Conservation (phyloP, 1,140 invertebrate genomes). For the Drosophila lacertosa region DNA sequence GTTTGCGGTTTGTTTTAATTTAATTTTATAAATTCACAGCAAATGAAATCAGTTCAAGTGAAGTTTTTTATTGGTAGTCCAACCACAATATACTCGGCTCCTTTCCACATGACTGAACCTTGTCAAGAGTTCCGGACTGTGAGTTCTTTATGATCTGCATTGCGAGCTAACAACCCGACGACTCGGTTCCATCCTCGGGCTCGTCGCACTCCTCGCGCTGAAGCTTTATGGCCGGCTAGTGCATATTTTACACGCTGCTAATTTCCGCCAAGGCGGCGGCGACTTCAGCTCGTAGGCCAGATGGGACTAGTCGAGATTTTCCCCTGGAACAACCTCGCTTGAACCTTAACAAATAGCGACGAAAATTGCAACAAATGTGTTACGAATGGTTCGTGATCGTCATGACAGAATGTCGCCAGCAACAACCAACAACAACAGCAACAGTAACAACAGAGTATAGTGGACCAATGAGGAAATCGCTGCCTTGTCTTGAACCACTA, state of each 20-base stretch:
- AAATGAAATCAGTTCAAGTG: not conserved
- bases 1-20: too few species aligned
- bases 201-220: conserved; percentile 12
- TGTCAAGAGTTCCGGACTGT: conserved; percentile 15
- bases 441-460: conserved; percentile 52
- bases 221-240: conserved; percentile 54
- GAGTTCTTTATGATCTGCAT: conserved; percentile 38
- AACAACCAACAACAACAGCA: conserved; percentile 25
- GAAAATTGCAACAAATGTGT: conserved; percentile 82
- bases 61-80: not conserved
- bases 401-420: conserved; percentile 76
- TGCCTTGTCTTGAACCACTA: conserved; percentile 76
- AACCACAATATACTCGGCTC: conserved; percentile 1
- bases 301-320: conserved; percentile 30
- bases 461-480: conserved; percentile 76
- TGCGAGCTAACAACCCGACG: conserved; percentile 12
- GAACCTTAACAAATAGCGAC: conserved; percentile 81
- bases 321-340: conserved; percentile 53
- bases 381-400: conserved; percentile 80
- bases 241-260: conserved; percentile 66
- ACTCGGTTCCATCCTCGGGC: not conserved
- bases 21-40: too few species aligned
- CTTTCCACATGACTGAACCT: conserved; percentile 6
- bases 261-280: conserved; percentile 29
- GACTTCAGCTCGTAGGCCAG: conserved; percentile 13